Conservation (phyloP, 2,113 vertebrate genomes). For the Brachypteracias leptosomus region DNA sequence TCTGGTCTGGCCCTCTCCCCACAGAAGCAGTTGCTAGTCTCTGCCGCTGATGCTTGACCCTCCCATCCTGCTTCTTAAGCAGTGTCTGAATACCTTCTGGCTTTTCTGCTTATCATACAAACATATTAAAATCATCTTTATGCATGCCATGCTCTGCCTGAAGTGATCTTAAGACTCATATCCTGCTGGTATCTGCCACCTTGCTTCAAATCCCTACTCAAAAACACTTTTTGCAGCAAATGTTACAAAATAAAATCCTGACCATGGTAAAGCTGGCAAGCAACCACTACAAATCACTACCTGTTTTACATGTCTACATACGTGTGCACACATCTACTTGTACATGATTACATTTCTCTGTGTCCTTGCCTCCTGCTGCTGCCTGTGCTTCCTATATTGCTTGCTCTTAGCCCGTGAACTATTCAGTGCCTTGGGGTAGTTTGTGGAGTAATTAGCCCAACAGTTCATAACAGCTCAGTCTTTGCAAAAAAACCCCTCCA, state of each 20-base stretch:
- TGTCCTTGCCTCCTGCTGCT: background rate
- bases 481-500: background rate
- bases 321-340: background rate
- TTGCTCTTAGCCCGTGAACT: background rate
- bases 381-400: accelerated
- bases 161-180: background rate
- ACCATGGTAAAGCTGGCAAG: background rate
- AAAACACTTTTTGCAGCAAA: background rate
- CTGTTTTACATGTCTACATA: background rate
- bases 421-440: background rate
- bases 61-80: background rate
- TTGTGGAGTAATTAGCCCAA: background rate
- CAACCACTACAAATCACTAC: background rate
- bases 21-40: background rate
- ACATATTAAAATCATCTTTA: background rate
- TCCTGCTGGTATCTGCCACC: background rate
- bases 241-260: background rate
- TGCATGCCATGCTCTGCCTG: background rate
- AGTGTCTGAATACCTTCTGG: background rate
- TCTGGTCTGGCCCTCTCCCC: background rate
- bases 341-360: background rate
- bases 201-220: background rate
- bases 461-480: background rate
- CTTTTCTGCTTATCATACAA: background rate
- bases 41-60: background rate